Evolutionary conservation across 2,797 vertebrate species (phyloP).

Genomic region (Liparis tanakae): DNA sequence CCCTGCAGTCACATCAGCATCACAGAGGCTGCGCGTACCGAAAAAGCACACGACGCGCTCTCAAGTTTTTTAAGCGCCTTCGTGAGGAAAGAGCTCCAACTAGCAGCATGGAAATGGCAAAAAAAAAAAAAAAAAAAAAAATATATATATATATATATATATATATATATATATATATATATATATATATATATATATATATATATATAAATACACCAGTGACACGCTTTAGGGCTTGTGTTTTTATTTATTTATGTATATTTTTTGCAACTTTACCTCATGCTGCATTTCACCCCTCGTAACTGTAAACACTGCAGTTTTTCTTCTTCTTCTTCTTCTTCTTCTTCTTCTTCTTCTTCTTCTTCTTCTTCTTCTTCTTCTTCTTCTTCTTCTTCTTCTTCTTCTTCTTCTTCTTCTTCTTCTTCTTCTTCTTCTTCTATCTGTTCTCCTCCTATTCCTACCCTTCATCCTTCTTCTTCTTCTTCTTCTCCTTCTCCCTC

Average conservation of each 20-base stretch:
- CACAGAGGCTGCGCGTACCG: constrained; percentile 66
- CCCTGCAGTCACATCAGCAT: constrained; percentile 74
- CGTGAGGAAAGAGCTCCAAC: constrained; percentile 49
- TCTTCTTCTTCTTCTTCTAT: no score
- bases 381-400: no score
- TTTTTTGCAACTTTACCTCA: constrained; percentile 69
- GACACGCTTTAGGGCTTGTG: constrained; percentile 73
- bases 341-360: no score
- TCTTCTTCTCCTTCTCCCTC: no score
- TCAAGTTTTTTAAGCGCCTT: constrained; percentile 60
- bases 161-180: constrained; percentile 29
- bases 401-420: no score
- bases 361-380: no score
- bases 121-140: no score
- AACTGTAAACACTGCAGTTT: constrained; percentile 80
- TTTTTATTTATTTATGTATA: constrained; percentile 77
- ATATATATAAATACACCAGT: constrained; percentile 60
- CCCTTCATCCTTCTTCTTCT: no score
- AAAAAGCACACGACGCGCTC: constrained; percentile 60
- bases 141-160: constrained; percentile 28
- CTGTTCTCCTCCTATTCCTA: no score
- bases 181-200: constrained; percentile 28
- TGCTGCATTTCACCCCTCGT: constrained; percentile 64
- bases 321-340: constrained; percentile 5
- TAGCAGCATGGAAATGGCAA: constrained; percentile 71